A percentile compares a stretch with the other conserved stretches of the same genome.
Conservation (phyloP, 1,140 invertebrate genomes). For the Euborellia annulipes region DNA sequence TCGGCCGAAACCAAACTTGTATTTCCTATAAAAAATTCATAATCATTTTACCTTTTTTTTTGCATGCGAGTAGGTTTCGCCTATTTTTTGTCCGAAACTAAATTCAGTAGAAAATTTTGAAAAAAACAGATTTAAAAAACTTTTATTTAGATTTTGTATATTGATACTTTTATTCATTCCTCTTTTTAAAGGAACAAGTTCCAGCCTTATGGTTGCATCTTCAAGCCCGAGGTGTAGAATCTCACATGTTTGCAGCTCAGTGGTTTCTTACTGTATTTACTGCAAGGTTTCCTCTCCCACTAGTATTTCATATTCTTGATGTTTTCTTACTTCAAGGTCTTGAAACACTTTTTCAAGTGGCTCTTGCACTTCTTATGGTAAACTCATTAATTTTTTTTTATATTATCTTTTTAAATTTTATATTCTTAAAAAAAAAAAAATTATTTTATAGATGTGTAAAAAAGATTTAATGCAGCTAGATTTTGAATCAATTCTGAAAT, state of each 20-base stretch:
- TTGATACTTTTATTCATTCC: conserved; percentile 9
- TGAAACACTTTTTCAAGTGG: conserved; percentile 91
- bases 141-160: conserved; percentile 5
- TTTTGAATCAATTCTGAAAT: conserved; percentile 88
- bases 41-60: too few relatives aligned
- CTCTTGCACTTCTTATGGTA: conserved; percentile 79
- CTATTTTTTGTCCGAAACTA: too few relatives aligned
- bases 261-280: conserved; percentile 99
- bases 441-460: conserved; percentile 50
- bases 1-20: too few relatives aligned
- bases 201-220: conserved; percentile 85
- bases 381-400: conserved; percentile 16
- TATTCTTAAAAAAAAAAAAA: conserved; percentile 1
- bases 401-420: not conserved
- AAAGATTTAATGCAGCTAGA: conserved; percentile 89
- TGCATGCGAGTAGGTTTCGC: too few relatives aligned
- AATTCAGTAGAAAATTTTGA: too few relatives aligned
- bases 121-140: too few relatives aligned
- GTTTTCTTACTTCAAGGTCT: conserved; percentile 88
- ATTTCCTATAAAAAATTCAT: too few relatives aligned
- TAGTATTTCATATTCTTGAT: conserved; percentile 96
- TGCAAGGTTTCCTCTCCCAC: conserved; percentile 90
- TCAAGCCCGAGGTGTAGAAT: conserved; percentile 77
- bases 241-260: conserved; percentile 98
- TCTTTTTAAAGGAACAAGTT: conserved; percentile 60